Percentiles rank a stretch among this genome's conserved stretches.
phyloP scores from a whole-genome alignment of 2,888 invertebrate genomes.

The Pammene aurita region DNA sequence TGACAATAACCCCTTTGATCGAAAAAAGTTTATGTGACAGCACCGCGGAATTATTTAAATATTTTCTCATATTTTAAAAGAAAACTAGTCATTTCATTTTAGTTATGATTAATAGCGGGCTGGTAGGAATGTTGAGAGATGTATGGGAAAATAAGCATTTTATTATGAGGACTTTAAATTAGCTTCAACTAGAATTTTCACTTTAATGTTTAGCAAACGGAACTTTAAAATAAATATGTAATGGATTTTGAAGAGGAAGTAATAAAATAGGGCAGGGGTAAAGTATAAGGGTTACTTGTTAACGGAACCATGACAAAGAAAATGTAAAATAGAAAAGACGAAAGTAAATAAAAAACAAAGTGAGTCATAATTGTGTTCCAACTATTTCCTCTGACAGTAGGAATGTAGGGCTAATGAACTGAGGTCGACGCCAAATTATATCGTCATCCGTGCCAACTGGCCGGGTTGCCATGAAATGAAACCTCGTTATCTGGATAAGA shows the following conservation, averaged over 20 bases:
- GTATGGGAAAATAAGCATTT: conserved; percentile 3
- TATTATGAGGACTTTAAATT: not conserved
- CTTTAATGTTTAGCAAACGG: not conserved
- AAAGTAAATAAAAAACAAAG: conserved; percentile 12
- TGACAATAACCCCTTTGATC: conserved; percentile 45
- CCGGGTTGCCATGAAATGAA: not conserved
- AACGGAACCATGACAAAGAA: too few species aligned
- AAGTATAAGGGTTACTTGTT: too few species aligned
- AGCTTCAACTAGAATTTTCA: not conserved
- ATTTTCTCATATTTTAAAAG: conserved; percentile 16
- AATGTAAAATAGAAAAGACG: not conserved
- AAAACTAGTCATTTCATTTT: not conserved
- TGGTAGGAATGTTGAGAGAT: conserved; percentile 3
- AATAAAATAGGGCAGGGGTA: too few species aligned
- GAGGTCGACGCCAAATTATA: conserved; percentile 43
- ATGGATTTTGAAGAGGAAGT: too few species aligned
- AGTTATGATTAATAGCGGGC: conserved; percentile 8
- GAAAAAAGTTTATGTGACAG: conserved; percentile 38
- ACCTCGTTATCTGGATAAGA: not conserved
- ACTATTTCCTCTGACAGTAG: conserved; percentile 2
- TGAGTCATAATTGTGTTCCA: conserved; percentile 22
- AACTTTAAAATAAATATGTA: too few species aligned
- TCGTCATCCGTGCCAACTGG: not conserved
- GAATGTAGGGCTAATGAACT: conserved; percentile 39
- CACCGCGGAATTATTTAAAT: conserved; percentile 19